Conservation (phyloP, 2,113 vertebrate species). For the Hystrix brachyura region DNA sequence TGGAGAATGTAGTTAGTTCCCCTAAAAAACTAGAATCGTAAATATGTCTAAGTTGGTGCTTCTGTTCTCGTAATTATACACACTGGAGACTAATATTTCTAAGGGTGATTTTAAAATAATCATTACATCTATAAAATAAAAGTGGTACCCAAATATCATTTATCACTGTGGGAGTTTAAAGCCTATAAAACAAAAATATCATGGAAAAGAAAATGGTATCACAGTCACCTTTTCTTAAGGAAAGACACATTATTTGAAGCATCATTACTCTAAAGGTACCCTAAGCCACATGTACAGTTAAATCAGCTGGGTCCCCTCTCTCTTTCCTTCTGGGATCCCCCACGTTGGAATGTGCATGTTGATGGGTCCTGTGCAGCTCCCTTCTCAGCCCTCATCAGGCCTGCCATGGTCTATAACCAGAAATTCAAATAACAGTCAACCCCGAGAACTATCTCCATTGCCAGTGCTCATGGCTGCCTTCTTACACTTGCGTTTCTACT, state of each 20-base stretch:
- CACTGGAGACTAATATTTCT: slow-evolving; percentile 11
- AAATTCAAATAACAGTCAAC: not conserved
- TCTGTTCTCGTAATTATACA: slow-evolving; percentile 25
- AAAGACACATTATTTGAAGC: not conserved
- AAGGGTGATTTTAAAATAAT: slow-evolving; percentile 53
- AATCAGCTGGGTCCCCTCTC: not conserved
- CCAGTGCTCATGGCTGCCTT: not conserved
- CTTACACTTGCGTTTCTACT: not conserved
- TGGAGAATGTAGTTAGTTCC: not conserved
- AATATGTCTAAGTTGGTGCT: not conserved
- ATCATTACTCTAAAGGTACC: not conserved
- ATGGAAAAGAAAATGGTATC: slow-evolving; percentile 22
- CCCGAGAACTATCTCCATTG: fast-evolving
- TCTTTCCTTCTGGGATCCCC: not conserved
- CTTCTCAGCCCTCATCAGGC: not conserved
- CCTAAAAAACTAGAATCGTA: slow-evolving; percentile 32
- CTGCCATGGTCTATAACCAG: not conserved
- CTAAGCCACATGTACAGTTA: not conserved
- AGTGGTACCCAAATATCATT: slow-evolving; percentile 37
- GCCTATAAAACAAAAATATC: not conserved
- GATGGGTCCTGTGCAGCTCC: not conserved
- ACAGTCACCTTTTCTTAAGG: not conserved
- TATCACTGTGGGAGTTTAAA: slow-evolving; percentile 9
- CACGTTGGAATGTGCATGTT: not conserved
- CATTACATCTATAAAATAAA: slow-evolving; percentile 57